Base-by-base conservation (phyloP, 2,113 vertebrate genomes). In the Ptilonorhynchus violaceus region DNA sequence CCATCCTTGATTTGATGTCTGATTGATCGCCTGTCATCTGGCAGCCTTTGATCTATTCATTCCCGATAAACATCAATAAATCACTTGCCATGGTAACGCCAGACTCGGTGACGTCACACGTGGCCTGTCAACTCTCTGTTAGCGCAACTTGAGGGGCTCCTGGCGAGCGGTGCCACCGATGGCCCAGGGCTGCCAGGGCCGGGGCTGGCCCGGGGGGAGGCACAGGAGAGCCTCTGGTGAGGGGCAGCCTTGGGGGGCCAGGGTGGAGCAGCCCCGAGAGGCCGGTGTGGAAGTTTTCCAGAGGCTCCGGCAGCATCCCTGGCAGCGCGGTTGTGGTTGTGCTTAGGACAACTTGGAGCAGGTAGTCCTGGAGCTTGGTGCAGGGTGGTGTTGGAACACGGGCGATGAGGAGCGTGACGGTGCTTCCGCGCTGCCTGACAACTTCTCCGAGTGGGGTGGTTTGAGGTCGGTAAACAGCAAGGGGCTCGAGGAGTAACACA, bases 51-150 rank as follows among this genome's bases (percentile, higher is more conserved):
- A 99, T 99, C 99, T 99, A 99, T 99, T 99, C 99, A 99, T 99
- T 99, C 98, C 98, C 98, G 98, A 99, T 99, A 99, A 99, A 99
- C 99, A 99, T 99, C 99, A 98, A 99, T 99, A 99, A 99, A 99
- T 99, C 98, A 99, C 98, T 98, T 92, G 97, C 97, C 96, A 97
- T 98, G 98, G 98, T 98, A 99, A 98, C 98, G 97, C 98, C 96
- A 97, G 98, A 94, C 97, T 98, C 97, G 72, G 97, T 99, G 98
- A 99, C 98, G 99, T 99, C 99, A 99, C 96, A 82, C 95, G 97
- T 98, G 98, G 98, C 97, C 98, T 98, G 98, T 98, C 98, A 98
- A 97, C 97, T 96, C 98, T 97, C 97, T 96, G 97, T 96, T 96
- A 97, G 98, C 83, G 83, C 97, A 96, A 97, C 96, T 97, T 97